Percentiles rank a stretch among this genome's conserved stretches.
Evolutionary conservation across 2,113 vertebrate species (phyloP).

Genomic region (Grammomys surdaster): DNA sequence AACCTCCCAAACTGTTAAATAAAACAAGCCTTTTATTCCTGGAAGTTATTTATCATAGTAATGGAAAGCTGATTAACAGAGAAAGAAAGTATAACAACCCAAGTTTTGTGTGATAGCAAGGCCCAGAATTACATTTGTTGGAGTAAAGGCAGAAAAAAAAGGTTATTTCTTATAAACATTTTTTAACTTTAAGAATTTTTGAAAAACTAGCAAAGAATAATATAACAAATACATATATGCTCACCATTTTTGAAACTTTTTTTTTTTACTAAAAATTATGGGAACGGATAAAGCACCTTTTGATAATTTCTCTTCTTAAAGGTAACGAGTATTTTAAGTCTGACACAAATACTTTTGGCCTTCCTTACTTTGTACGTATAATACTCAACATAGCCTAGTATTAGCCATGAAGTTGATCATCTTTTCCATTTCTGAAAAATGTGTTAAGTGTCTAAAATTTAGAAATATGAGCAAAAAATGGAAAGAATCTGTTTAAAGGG

Average conservation of each 20-base stretch:
- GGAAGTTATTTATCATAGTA: background rate
- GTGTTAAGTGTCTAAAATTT: background rate
- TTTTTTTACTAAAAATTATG: conserved; percentile 27
- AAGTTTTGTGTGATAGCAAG: background rate
- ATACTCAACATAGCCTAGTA: background rate
- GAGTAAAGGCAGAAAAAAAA: background rate
- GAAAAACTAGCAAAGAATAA: conserved; percentile 23
- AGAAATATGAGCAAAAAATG: conserved; percentile 43
- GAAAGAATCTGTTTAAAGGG: background rate
- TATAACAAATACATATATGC: background rate
- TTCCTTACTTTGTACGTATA: background rate
- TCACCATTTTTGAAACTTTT: background rate
- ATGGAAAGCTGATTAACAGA: background rate
- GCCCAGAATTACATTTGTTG: background rate
- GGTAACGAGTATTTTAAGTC: background rate
- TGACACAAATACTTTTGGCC: conserved; percentile 9
- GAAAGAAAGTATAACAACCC: background rate
- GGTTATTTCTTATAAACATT: conserved; percentile 29
- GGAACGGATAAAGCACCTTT: conserved; percentile 13
- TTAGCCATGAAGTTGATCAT: background rate
- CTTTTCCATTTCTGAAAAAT: conserved; percentile 17
- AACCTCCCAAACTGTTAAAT: background rate
- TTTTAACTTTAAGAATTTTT: conserved; percentile 55
- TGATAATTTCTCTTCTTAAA: conserved; percentile 30
- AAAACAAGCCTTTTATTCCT: background rate